Base-by-base conservation (phyloP, 2,888 invertebrate species). In the Helobdella robusta region DNA sequence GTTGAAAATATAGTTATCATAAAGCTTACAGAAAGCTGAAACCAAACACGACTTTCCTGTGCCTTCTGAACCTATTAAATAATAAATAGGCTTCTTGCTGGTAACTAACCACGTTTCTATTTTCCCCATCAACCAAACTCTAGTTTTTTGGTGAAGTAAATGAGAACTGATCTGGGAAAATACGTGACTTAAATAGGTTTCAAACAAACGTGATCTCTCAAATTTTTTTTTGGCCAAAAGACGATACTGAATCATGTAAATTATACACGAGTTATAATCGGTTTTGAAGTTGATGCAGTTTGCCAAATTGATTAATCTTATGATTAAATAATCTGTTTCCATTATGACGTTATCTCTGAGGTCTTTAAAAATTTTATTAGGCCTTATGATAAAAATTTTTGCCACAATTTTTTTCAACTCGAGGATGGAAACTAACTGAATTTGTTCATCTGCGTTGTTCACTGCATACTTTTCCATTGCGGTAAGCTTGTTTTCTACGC, bases 21-120 rank as follows among this genome's bases (percentile, higher is more conserved):
- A 62, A 23, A 62, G 50, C 34, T 62, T 62, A 35, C 62, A 48
- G 50, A 62, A 62, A 15, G 62, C 62, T n/a, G 62, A 62, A 8
- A 50, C 25, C 15, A 62, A 50, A 25, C 62, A 62, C 1, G 62
- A 62, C 34, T 62, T 62, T 1, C 62, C 62, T 11, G 48, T 48
- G 48, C 62, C 62, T n/a, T 62, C 62, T 20, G 23, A 23, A 1
- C 62, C 62, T n/a, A 50, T 28, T 8, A 62, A 48, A 32, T 62
- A 62, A 35, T 62, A 62, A 35, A 62, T 50, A 6, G 62, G 62
- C 20, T 62, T 62, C 32, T 46, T 44, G 48, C 50, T 62, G 62
- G 28, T 62, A 5, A 62, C 62, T 20, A 62, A 30, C 62, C 62
- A 62, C 1, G 48, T 46, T 35, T 62, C 62, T n/a, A 62, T 62